Conservation (phyloP, 1,140 invertebrate species). For the Aphis craccivora region DNA sequence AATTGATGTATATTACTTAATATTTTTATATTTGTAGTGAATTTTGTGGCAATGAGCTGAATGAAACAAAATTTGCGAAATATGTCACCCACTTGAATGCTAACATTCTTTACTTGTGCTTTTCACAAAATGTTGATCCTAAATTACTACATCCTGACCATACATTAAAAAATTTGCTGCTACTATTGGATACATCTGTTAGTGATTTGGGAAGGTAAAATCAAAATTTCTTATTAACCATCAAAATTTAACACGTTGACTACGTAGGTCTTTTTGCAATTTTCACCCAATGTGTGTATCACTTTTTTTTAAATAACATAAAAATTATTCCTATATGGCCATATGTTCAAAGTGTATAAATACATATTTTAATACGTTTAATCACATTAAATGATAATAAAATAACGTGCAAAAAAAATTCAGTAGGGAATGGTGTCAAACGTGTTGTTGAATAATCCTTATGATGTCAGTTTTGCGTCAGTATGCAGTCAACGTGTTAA, state of each 20-base stretch:
- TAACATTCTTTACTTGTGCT: slow-evolving; percentile 82
- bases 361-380: too few species aligned
- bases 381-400: too few species aligned
- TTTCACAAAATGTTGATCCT: slow-evolving; percentile 77
- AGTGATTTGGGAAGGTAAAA: slow-evolving; percentile 75
- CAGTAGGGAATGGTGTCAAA: too few species aligned
- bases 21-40: slow-evolving; percentile 69
- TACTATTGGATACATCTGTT: slow-evolving; percentile 72
- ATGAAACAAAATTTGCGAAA: slow-evolving; percentile 75
- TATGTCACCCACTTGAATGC: slow-evolving; percentile 81
- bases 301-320: too few species aligned
- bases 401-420: too few species aligned
- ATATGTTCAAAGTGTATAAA: too few species aligned
- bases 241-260: not conserved
- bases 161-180: slow-evolving; percentile 78
- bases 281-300: too few species aligned
- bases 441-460: too few species aligned
- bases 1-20: not conserved
- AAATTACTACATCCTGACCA: slow-evolving; percentile 72
- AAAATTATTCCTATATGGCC: too few species aligned
- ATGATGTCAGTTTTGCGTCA: too few species aligned
- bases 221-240: not conserved
- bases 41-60: slow-evolving; percentile 76
- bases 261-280: too few species aligned
- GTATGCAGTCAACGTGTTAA: not conserved